A percentile compares a stretch with the other conserved stretches of the same genome.
Evolutionary conservation across 2,888 invertebrate species (phyloP).

Genomic region (Trisateles emortualis): DNA sequence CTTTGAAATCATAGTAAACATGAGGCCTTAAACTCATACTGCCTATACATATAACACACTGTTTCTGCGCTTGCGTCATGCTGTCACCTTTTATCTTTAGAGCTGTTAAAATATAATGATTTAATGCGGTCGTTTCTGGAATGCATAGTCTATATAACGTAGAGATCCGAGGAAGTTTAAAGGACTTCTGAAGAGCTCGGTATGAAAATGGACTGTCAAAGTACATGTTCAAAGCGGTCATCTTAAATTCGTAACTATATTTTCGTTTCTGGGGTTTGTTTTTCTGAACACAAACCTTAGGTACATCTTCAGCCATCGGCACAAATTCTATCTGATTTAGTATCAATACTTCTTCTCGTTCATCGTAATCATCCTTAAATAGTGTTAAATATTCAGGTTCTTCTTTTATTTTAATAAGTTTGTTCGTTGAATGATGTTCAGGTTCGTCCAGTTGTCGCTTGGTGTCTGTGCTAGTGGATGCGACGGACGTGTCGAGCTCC

Average conservation of each 20-base stretch:
- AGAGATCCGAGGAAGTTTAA: constrained; percentile 28
- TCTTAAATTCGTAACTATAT: constrained; percentile 19
- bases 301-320: background rate
- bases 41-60: constrained; percentile 39
- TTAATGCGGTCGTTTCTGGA: constrained; percentile 10
- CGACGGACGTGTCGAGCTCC: background rate
- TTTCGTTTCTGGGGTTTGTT: background rate
- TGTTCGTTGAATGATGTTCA: background rate
- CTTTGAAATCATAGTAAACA: constrained; percentile 33
- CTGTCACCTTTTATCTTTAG: constrained; percentile 30
- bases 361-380: background rate
- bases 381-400: constrained; percentile 1
- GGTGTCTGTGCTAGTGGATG: background rate
- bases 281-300: background rate
- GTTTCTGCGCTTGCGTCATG: constrained; percentile 37
- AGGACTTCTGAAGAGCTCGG: constrained; percentile 17
- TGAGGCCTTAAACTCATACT: constrained; percentile 19
- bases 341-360: background rate
- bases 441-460: background rate
- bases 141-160: constrained; percentile 19
- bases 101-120: constrained; percentile 19
- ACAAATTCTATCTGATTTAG: background rate
- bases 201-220: constrained; percentile 30
- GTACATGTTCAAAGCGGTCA: constrained; percentile 36
- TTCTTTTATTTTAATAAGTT: constrained; percentile 6